Evolutionary conservation across 2,113 vertebrate species (phyloP), one percentile per base, ranked within the genome.

Genomic region (Oryzias javanicus): DNA sequence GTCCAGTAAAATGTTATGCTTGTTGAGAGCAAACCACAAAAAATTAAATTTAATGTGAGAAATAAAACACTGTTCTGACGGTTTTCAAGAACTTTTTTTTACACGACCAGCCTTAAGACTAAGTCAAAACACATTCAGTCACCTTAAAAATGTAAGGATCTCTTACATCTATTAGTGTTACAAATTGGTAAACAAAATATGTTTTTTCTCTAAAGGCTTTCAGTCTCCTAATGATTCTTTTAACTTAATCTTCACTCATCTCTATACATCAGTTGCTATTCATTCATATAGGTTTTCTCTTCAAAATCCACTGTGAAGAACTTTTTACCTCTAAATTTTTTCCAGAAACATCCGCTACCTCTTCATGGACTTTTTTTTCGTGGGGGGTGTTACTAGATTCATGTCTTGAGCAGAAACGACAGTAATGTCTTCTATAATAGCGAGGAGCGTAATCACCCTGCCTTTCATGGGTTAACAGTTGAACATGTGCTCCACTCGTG

Each of bases 381-480:
- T 55, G 54, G 35, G 35, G 10, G 47, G 25, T 25, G 25, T 25
- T 3, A 4, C 85, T 86, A 82, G 75, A 87, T 90, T 85, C 63
- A 60, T 46, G 64, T 83, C 80, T 63, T 85, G 84, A 81, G 74
- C 71, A 79, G 76, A 82, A 80, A 86, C 86, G 88, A 78, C 85
- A 84, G 88, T 83, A 86, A 86, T 80, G 88, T 86, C 82, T 84
- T 70, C 80, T 64, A 50, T 89, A 86, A 89, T 89, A 66, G 74
- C 64, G 55, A 76, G 19, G 55, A 84, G 85, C 72, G 84, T 86
- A 88, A 86, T 90, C 88, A 86, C 60, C 81, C 76, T 70, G 80
- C 81, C 76, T 86, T 82, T 90, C 85, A 86, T 79, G 81, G 85
- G 56, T 64, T 74, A 83, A 82, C 75, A 63, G 46, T 53, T 66